Evolutionary conservation across 2,888 invertebrate genomes (phyloP).

Genomic region (Drosophila merina): DNA sequence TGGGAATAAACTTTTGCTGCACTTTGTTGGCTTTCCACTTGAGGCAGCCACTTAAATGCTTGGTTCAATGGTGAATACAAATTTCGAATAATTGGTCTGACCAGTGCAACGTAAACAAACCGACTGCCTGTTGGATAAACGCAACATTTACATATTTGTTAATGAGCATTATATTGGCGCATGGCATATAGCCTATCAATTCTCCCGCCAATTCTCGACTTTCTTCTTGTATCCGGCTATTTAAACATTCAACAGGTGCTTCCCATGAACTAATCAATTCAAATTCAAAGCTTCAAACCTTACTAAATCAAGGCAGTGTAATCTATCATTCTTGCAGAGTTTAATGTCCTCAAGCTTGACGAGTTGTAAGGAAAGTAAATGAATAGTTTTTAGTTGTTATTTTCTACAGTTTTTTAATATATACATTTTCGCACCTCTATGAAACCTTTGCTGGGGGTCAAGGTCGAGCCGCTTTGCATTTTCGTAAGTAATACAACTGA

Average conservation of each 20-base stretch:
- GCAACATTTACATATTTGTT: background rate
- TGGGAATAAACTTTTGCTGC: background rate
- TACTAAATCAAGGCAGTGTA: no score
- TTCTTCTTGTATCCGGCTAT: background rate
- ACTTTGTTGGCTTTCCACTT: conserved; percentile 3
- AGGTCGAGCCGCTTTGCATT: no score
- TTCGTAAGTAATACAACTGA: no score
- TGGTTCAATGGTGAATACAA: background rate
- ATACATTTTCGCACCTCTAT: no score
- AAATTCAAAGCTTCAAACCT: no score
- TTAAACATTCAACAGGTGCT: background rate
- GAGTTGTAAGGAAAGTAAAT: no score
- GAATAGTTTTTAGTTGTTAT: no score
- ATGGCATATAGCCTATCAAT: background rate
- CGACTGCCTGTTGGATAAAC: background rate
- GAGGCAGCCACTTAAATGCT: background rate
- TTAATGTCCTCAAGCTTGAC: no score
- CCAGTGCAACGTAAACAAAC: background rate
- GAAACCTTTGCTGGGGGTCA: no score
- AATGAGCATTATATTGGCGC: background rate
- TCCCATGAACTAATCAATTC: no score
- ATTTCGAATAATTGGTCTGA: conserved; percentile 1
- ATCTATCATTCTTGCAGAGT: no score
- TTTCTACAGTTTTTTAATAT: no score
- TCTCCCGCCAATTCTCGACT: background rate